Conservation (phyloP, 2,888 invertebrate species). For the Aphodius granarius region DNA sequence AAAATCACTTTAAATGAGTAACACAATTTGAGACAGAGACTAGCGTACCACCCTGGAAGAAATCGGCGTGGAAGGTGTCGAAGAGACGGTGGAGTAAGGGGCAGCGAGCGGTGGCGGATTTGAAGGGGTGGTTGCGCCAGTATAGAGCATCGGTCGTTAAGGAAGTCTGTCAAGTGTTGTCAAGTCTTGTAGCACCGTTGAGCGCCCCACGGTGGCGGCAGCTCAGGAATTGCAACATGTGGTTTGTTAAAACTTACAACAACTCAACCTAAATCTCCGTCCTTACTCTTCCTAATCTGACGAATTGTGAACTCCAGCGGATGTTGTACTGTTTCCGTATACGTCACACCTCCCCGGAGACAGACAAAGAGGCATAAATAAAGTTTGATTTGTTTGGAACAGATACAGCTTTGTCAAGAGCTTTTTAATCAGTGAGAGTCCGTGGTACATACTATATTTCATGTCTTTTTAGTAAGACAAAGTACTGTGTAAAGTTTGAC, state of each 20-base stretch:
- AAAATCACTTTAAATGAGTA: neutral
- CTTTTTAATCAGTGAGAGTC: no score
- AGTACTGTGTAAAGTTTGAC: no score
- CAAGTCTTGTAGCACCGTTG: slow-evolving; percentile 40
- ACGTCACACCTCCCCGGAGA: no score
- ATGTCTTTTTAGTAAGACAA: no score
- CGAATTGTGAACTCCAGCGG: slow-evolving; percentile 34
- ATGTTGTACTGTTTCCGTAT: slow-evolving; percentile 16
- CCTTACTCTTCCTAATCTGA: slow-evolving; percentile 43
- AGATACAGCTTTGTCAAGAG: no score
- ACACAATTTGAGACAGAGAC: neutral
- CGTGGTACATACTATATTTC: no score
- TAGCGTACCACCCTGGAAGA: neutral
- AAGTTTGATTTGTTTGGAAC: no score
- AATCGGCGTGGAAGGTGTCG: neutral
- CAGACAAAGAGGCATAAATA: no score
- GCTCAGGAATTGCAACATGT: slow-evolving; percentile 46
- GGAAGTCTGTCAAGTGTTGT: slow-evolving; percentile 46
- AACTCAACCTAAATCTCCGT: slow-evolving; percentile 42
- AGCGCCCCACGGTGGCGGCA: slow-evolving; percentile 30
- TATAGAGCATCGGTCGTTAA: slow-evolving; percentile 37
- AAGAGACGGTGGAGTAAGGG: neutral
- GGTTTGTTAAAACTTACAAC: slow-evolving; percentile 47
- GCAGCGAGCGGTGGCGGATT: neutral
- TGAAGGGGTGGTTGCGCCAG: slow-evolving; percentile 7